A percentile compares a stretch with the other conserved stretches of the same genome.
Conservation (phyloP, 2,797 vertebrate genomes). For the Knipowitschia caucasica region DNA sequence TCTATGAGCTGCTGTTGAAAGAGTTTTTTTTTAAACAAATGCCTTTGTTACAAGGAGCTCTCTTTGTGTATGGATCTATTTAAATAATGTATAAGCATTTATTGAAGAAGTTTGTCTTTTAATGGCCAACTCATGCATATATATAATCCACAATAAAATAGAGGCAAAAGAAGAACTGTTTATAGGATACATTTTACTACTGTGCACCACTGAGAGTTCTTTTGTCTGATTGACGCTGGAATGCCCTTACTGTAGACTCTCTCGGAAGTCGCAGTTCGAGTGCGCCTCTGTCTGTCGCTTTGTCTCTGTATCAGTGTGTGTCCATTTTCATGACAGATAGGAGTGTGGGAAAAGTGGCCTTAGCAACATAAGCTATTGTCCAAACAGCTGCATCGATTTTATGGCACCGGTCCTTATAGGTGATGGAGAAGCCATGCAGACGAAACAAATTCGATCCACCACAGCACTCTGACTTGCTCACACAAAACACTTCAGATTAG, state of each 20-base stretch:
- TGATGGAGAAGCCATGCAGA: slow-evolving; percentile 63
- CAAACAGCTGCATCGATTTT: slow-evolving; percentile 50
- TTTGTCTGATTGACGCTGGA: slow-evolving; percentile 65
- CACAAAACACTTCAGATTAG: slow-evolving; percentile 76
- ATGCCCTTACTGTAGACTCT: slow-evolving; percentile 72
- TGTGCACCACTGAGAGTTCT: slow-evolving; percentile 56
- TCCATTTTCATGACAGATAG: slow-evolving; percentile 69
- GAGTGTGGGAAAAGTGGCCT: slow-evolving; percentile 76
- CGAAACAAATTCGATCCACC: slow-evolving; percentile 70
- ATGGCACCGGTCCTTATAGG: slow-evolving; percentile 50
- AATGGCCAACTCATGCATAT: slow-evolving; percentile 58
- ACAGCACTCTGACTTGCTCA: slow-evolving; percentile 62
- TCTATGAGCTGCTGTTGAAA: slow-evolving; percentile 48
- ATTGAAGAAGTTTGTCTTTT: slow-evolving; percentile 64
- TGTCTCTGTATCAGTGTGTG: slow-evolving; percentile 68
- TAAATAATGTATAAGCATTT: slow-evolving; percentile 67
- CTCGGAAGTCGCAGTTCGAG: slow-evolving; percentile 65
- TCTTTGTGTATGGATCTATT: slow-evolving; percentile 45
- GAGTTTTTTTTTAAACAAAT: slow-evolving; percentile 56
- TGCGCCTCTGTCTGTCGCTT: slow-evolving; percentile 66
- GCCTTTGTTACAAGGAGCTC: slow-evolving; percentile 50
- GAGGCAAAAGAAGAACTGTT: slow-evolving; percentile 49
- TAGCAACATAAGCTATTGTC: slow-evolving; percentile 63
- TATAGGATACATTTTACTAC: slow-evolving; percentile 68
- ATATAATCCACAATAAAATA: slow-evolving; percentile 61